Evolutionary conservation across 2,113 vertebrate genomes (phyloP).

Genomic region (Morone chrysops): DNA sequence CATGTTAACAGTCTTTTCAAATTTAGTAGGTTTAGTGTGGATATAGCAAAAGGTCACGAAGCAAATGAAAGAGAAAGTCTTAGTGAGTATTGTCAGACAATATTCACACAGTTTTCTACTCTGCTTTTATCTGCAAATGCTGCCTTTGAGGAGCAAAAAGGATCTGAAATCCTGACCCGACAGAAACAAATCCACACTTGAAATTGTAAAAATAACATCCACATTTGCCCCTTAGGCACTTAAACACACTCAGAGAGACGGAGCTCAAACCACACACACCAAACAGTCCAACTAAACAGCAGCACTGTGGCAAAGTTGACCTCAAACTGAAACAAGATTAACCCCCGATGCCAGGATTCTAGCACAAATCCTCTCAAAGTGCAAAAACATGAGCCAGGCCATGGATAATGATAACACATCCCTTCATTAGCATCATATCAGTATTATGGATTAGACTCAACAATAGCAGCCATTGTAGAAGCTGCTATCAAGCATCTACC

Average conservation of each 20-base stretch:
- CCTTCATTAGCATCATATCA: conserved; percentile 75
- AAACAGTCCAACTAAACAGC: conserved; percentile 25
- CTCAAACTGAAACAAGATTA: conserved; percentile 71
- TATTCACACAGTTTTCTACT: background rate
- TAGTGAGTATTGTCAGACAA: background rate
- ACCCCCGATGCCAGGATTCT: conserved; percentile 60
- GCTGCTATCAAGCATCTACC: conserved; percentile 54
- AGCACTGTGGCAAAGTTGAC: conserved; percentile 59
- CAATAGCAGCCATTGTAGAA: conserved; percentile 59
- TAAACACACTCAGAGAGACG: background rate
- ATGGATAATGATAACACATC: conserved; percentile 71
- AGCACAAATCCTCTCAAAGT: conserved; percentile 68
- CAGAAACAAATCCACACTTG: conserved; percentile 5
- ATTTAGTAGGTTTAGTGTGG: background rate
- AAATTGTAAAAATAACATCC: conserved; percentile 16
- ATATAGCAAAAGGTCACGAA: conserved; percentile 3
- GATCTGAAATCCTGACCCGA: conserved; percentile 25
- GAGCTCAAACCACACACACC: conserved; percentile 17
- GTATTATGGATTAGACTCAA: conserved; percentile 69
- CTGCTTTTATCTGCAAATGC: conserved; percentile 39
- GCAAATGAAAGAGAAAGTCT: conserved; percentile 1
- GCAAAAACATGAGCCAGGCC: conserved; percentile 52
- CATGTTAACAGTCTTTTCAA: background rate
- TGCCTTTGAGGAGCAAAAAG: conserved; percentile 16
- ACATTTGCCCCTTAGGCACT: conserved; percentile 13